phyloP scores from a whole-genome alignment of 2,888 invertebrate genomes.

The Pachymerium ferrugineum region DNA sequence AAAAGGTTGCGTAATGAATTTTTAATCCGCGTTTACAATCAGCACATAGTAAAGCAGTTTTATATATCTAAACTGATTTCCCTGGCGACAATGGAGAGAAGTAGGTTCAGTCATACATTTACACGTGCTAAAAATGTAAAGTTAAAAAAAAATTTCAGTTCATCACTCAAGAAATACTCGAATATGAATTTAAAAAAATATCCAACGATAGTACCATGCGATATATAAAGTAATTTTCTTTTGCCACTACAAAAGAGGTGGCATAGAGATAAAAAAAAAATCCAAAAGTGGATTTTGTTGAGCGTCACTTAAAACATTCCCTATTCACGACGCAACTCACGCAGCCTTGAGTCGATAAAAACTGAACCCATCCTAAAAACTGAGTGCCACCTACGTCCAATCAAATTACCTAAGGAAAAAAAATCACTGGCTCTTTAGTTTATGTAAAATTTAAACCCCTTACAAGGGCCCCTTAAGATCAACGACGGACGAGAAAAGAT shows the following conservation, averaged over 20 bases:
- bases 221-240: too few species aligned
- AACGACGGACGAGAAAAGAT: too few species aligned
- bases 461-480: too few species aligned
- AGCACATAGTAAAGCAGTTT: neutral
- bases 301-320: neutral
- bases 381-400: constrained; percentile 3
- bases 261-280: neutral
- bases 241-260: too few species aligned
- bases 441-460: neutral
- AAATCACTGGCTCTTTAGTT: neutral
- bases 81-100: neutral
- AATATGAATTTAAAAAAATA: neutral
- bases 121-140: neutral
- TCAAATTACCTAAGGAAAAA: neutral
- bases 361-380: neutral
- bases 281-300: neutral
- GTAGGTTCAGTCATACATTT: neutral
- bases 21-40: constrained; percentile 8
- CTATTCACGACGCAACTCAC: constrained; percentile 6
- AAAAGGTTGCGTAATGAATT: neutral
- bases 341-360: constrained; percentile 10
- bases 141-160: neutral
- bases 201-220: too few species aligned
- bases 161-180: neutral
- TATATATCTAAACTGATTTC: constrained; percentile 20